phyloP scores from a whole-genome alignment of 2,113 vertebrate species.

The Mesembrinibis cayennensis region DNA sequence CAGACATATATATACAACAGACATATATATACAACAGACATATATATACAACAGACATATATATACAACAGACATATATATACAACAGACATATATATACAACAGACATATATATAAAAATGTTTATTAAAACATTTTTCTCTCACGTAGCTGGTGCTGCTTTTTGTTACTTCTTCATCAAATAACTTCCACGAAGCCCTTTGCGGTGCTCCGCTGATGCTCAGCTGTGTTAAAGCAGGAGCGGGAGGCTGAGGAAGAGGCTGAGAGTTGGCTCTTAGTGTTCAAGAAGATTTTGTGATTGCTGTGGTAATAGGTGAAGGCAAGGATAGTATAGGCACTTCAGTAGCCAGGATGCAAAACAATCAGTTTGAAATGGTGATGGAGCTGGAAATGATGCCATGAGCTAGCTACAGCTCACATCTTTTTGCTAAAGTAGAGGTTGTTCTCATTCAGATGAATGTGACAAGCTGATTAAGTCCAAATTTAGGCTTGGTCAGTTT shows the following conservation, averaged over 20 bases:
- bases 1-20: too few relatives aligned
- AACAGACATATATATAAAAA: too few relatives aligned
- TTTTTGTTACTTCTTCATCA: background rate
- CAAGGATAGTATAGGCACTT: too few relatives aligned
- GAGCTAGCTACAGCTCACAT: background rate
- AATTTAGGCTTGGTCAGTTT: background rate
- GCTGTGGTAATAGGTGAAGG: background rate
- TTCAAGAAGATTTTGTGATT: background rate
- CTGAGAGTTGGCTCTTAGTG: background rate
- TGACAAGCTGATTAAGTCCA: background rate
- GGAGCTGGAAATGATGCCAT: background rate
- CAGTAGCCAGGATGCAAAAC: background rate
- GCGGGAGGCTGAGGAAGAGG: background rate
- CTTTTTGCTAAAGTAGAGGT: background rate
- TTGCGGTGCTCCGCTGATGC: background rate
- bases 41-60: too few relatives aligned
- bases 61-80: too few relatives aligned
- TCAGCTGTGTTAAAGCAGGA: background rate
- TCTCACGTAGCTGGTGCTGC: background rate
- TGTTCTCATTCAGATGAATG: accelerated
- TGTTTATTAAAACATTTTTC: background rate
- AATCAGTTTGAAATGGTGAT: background rate
- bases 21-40: too few relatives aligned
- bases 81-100: too few relatives aligned
- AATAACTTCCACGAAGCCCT: background rate